Evolutionary conservation across 2,888 invertebrate species (phyloP).

Genomic region (Melipona beecheii): DNA sequence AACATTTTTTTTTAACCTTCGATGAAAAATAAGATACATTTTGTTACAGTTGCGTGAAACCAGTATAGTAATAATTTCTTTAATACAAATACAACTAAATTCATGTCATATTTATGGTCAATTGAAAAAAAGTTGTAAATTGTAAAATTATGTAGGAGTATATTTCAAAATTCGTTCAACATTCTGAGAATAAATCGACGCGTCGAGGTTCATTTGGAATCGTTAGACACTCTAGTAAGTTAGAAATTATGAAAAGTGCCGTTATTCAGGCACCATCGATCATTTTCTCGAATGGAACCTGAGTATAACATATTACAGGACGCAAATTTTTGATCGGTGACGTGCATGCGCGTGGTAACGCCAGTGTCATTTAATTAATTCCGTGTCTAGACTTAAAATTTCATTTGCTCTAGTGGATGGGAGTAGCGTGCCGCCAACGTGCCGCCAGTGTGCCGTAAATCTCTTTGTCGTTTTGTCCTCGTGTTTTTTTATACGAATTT

Average conservation of each 20-base stretch:
- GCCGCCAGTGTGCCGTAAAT: not conserved
- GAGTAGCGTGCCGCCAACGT: not conserved
- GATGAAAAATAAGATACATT: too few species aligned
- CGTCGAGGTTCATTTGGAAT: not conserved
- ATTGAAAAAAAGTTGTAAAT: too few species aligned
- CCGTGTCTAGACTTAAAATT: slow-evolving; percentile 3
- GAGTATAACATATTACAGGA: not conserved
- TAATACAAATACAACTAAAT: too few species aligned
- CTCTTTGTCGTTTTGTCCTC: not conserved
- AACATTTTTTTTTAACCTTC: too few species aligned
- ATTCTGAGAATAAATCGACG: not conserved
- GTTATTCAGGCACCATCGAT: not conserved
- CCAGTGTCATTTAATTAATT: slow-evolving; percentile 8
- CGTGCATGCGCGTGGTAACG: not conserved
- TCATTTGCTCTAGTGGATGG: not conserved
- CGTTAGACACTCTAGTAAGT: not conserved
- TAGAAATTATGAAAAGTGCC: not conserved
- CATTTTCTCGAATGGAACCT: not conserved
- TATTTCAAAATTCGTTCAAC: not conserved
- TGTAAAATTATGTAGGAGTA: not conserved
- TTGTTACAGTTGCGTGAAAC: too few species aligned
- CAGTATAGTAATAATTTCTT: too few species aligned
- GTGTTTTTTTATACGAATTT: not conserved
- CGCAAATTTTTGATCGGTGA: not conserved
- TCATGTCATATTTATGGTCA: too few species aligned